Evolutionary conservation across 1,140 invertebrate species (phyloP).

Genomic region (Zaprionus davidi): DNA sequence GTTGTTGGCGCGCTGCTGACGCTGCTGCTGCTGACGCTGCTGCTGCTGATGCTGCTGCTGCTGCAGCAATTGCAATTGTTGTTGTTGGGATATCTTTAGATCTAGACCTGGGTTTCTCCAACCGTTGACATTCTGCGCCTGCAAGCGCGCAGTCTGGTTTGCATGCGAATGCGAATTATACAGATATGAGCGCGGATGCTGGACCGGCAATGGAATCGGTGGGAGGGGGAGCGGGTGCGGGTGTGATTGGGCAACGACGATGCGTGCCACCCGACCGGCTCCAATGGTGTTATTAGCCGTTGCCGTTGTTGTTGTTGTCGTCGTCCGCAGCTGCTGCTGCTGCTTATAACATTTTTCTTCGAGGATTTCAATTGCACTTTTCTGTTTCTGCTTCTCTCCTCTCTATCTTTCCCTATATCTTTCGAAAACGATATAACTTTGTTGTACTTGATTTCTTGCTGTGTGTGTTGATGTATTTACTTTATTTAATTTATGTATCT

Average conservation of each 20-base stretch:
- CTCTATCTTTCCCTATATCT: neutral
- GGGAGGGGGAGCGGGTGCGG: constrained; percentile 4
- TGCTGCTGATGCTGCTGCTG: neutral
- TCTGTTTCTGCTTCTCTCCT: neutral
- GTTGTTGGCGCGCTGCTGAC: neutral
- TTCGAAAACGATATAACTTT: neutral
- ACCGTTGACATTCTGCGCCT: constrained; percentile 33
- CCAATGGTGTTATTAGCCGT: constrained; percentile 41
- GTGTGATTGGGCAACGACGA: constrained; percentile 43
- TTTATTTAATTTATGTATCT: constrained; percentile 17
- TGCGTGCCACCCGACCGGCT: constrained; percentile 39
- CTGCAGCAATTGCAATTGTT: constrained; percentile 15
- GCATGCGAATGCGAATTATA: constrained; percentile 10
- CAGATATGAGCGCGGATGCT: neutral
- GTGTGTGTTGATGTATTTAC: constrained; percentile 7
- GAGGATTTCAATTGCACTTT: constrained; percentile 11
- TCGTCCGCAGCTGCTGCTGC: constrained; percentile 6
- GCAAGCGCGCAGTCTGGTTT: constrained; percentile 3
- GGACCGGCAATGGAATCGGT: neutral
- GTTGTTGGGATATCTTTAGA: constrained; percentile 10
- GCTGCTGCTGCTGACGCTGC: neutral
- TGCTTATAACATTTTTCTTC: constrained; percentile 47
- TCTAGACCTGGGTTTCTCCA: constrained; percentile 60
- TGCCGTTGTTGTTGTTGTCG: constrained; percentile 13
- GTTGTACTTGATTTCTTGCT: neutral